Base-by-base conservation (phyloP, 2,113 vertebrate species). In the Misgurnus anguillicaudatus region DNA sequence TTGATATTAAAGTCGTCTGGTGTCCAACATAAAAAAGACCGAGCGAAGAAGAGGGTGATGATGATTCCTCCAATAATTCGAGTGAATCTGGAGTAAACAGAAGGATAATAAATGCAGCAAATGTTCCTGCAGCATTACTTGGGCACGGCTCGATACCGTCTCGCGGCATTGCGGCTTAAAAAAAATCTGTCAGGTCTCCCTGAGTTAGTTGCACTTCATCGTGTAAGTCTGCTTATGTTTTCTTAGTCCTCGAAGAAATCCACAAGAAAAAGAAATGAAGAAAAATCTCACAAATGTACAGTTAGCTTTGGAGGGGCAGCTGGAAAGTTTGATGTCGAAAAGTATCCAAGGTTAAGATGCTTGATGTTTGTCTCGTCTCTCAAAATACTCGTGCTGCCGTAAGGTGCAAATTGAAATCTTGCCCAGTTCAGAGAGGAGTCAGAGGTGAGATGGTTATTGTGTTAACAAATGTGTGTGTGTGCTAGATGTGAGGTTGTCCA, bases 231-330 rank as follows among this genome's bases (percentile, higher is more conserved):
- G 64, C 75, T 60, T 45, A 75, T 51, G 38, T 68, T n/a, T 57
- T 64, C 53, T 68, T 36, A 60, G 57, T 45, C 57, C 45, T 64
- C 51, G 62, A 68, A 83, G 65, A 78, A 86, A 89, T 68, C 63
- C 75, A 81, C 81, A 83, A 73, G 57, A 78, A 77, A 80, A 66
- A 77, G 60, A 39, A 78, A 74, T 64, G 55, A 78, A 81, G 24
- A 57, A 60, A 80, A 86, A 71, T 86, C 84, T 76, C 80, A 88
- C 70, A 80, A 90, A 86, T 88, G 86, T 88, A 87, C 84, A 86
- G 82, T 89, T 86, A 89, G 89, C 89, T 91, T 91, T 88, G 88
- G 89, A 91, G 85, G 88, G 75, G 66, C 67, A 87, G 84, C 79
- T 81, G 48, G 67, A 47, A 45, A 78, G 80, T 84, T 86, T 82